Evolutionary conservation across 2,888 invertebrate species (phyloP).

Genomic region (Ferdinandea cuprea): DNA sequence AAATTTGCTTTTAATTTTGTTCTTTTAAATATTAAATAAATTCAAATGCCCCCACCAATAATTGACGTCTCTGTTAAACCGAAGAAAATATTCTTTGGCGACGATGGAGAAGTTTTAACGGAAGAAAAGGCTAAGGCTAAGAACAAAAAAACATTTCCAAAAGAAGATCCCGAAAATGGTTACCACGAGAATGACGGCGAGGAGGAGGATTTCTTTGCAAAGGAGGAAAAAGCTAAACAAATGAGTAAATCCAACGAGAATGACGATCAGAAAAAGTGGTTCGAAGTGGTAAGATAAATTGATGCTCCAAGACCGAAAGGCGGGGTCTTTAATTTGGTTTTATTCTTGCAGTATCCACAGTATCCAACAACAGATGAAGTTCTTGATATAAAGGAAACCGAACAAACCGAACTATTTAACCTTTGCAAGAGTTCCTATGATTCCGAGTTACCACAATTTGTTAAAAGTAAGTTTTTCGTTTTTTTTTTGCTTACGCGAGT

Average conservation of each 20-base stretch:
- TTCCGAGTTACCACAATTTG: constrained; percentile 77
- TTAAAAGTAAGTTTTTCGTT: constrained; percentile 78
- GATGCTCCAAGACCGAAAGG: no score
- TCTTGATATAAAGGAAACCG: constrained; percentile 81
- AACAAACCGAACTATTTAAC: constrained; percentile 80
- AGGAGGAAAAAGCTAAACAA: constrained; percentile 72
- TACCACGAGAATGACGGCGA: constrained; percentile 34
- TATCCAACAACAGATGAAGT: constrained; percentile 79
- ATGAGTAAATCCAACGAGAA: constrained; percentile 75
- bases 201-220: constrained; percentile 76
- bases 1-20: constrained; percentile 18
- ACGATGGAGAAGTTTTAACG: constrained; percentile 76
- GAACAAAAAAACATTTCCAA: constrained; percentile 68
- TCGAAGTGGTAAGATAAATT: constrained; percentile 80
- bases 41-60: constrained; percentile 50
- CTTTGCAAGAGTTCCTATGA: constrained; percentile 80
- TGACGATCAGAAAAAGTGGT: constrained; percentile 80
- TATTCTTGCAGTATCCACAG: constrained; percentile 78
- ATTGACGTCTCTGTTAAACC: constrained; percentile 63
- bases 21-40: constrained; percentile 11
- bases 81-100: constrained; percentile 80
- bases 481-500: no score
- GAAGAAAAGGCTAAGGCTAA: constrained; percentile 66
- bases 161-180: constrained; percentile 32
- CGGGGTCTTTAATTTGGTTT: neutral